phyloP scores from a whole-genome alignment of 2,797 vertebrate species.

The Apogon talboti region DNA sequence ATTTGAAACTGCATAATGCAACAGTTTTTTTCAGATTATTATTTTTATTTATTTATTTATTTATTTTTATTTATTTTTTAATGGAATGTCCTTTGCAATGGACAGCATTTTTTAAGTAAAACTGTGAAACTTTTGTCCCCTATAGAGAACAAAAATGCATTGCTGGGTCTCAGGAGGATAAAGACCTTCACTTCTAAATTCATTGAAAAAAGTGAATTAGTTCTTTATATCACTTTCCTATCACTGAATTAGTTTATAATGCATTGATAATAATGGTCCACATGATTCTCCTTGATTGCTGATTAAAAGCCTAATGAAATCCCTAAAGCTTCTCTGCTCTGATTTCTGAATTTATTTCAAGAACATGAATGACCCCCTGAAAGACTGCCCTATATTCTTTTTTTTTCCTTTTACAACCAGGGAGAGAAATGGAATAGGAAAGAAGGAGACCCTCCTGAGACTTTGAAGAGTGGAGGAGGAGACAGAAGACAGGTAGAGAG shows the following conservation, averaged over 20 bases:
- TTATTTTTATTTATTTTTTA: too few relatives aligned
- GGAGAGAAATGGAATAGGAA: slow-evolving; percentile 31
- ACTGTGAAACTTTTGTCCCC: too few relatives aligned
- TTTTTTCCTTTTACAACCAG: slow-evolving; percentile 13
- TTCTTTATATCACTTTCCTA: background rate
- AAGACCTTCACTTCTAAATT: background rate
- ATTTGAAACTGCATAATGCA: too few relatives aligned
- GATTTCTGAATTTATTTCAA: slow-evolving; percentile 41
- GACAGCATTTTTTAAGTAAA: too few relatives aligned
- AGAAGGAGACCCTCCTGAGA: slow-evolving; percentile 45
- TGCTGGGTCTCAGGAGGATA: too few relatives aligned
- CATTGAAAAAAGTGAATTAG: background rate
- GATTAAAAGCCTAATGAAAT: slow-evolving; percentile 26
- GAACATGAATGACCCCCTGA: slow-evolving; percentile 27
- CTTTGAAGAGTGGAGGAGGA: slow-evolving; percentile 51
- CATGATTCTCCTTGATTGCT: background rate
- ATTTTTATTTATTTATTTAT: too few relatives aligned
- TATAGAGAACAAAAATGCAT: too few relatives aligned
- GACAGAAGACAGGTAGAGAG: slow-evolving; percentile 56
- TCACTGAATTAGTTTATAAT: background rate
- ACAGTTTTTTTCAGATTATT: too few relatives aligned
- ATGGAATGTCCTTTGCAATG: too few relatives aligned
- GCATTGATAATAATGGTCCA: background rate
- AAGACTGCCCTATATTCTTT: slow-evolving; percentile 36
- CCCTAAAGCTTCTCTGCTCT: slow-evolving; percentile 23